phyloP scores from a whole-genome alignment of 2,797 vertebrate species.

The Nothura maculosa region DNA sequence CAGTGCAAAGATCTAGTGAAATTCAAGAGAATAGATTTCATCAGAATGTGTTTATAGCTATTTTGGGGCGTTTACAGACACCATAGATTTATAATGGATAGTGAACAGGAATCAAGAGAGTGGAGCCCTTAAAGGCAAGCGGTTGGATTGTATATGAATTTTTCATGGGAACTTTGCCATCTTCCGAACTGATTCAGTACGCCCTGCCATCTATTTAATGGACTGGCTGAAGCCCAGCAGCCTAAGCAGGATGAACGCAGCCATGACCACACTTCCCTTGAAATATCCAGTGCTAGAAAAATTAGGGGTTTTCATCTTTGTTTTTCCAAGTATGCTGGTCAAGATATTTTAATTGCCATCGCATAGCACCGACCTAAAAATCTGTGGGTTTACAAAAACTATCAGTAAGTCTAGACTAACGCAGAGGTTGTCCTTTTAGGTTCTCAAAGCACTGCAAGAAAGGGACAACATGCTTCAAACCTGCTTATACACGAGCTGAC shows the following conservation, averaged over 20 bases:
- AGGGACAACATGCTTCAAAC: background rate
- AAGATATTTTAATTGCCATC: background rate
- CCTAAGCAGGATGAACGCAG: background rate
- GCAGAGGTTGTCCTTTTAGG: background rate
- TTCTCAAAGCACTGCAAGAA: background rate
- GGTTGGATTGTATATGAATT: background rate
- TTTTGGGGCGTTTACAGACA: conserved; percentile 6
- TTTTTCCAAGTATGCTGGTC: background rate
- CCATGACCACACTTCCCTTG: background rate
- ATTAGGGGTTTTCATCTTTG: background rate
- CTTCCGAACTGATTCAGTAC: background rate
- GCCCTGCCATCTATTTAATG: background rate
- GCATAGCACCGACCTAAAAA: background rate
- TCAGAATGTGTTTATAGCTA: background rate
- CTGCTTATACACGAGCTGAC: background rate
- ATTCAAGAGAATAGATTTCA: background rate
- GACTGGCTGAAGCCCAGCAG: conserved; percentile 11
- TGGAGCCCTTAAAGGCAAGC: background rate
- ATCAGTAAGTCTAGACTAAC: background rate
- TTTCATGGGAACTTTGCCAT: background rate
- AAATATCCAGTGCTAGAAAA: background rate
- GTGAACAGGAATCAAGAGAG: background rate
- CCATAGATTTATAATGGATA: background rate
- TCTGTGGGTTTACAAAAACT: background rate
- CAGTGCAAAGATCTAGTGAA: background rate